A percentile compares a stretch with the other conserved stretches of the same genome.
Conservation (phyloP, 2,797 vertebrate species). For the Anguilla marmorata region DNA sequence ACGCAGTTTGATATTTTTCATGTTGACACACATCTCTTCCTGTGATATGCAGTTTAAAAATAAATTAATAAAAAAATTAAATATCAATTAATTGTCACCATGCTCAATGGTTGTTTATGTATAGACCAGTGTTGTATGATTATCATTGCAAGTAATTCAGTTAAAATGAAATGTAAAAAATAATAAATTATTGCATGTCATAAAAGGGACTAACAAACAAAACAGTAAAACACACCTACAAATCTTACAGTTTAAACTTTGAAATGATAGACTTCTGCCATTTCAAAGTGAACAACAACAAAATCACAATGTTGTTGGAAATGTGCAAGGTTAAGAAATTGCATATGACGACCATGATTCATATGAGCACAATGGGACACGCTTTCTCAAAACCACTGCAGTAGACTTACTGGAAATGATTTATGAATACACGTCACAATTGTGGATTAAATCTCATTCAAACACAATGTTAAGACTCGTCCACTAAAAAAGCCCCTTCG, state of each 20-base stretch:
- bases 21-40: background rate
- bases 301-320: background rate
- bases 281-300: conserved; percentile 16
- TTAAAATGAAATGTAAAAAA: conserved; percentile 28
- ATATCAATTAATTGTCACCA: conserved; percentile 12
- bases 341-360: conserved; percentile 11
- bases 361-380: conserved; percentile 11
- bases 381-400: background rate
- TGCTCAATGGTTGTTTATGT: conserved; percentile 24
- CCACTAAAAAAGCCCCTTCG: background rate
- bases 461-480: background rate
- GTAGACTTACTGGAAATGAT: background rate
- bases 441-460: background rate
- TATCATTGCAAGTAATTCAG: conserved; percentile 22
- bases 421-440: background rate
- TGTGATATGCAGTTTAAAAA: conserved; percentile 27
- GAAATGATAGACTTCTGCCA: conserved; percentile 17
- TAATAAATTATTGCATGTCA: conserved; percentile 15
- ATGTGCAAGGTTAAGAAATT: conserved; percentile 27
- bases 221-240: conserved; percentile 5
- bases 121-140: conserved; percentile 12
- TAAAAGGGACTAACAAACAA: conserved; percentile 13
- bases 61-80: conserved; percentile 9
- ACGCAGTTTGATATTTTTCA: background rate
- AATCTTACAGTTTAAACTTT: conserved; percentile 23